Evolutionary conservation across 2,113 vertebrate species (phyloP).

Genomic region (Lagenorhynchus albirostris): DNA sequence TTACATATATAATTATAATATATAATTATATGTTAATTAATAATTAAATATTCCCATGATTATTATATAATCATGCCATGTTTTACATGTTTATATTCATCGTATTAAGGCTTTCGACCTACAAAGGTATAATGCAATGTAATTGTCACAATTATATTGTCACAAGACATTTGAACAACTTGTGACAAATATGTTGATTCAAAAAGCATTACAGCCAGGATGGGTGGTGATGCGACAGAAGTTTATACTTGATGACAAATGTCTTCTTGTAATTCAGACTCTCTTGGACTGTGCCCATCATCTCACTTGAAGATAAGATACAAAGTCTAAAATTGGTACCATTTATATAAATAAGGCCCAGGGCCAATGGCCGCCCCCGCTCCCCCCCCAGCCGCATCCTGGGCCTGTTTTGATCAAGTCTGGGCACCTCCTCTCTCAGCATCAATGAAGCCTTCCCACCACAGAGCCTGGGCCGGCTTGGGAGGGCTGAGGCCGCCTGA

Average conservation of each 20-base stretch:
- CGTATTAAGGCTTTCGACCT: background rate
- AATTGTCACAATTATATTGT: background rate
- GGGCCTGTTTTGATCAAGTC: background rate
- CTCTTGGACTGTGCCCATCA: background rate
- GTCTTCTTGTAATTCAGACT: background rate
- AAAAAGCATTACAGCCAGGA: background rate
- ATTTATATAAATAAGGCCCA: background rate
- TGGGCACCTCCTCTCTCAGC: background rate
- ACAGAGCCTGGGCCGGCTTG: background rate
- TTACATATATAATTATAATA: too few species aligned
- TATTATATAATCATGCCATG: background rate
- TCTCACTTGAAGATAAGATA: background rate
- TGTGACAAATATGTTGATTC: rapidly evolving
- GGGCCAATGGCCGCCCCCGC: background rate
- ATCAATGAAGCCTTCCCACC: background rate
- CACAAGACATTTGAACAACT: background rate
- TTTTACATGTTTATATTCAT: too few species aligned
- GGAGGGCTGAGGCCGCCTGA: rapidly evolving
- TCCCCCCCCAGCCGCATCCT: rapidly evolving
- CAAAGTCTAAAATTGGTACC: background rate
- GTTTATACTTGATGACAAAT: rapidly evolving
- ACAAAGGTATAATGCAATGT: rapidly evolving
- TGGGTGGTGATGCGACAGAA: rapidly evolving
- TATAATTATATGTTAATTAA: too few species aligned
- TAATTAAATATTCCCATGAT: too few species aligned